These are phyloP conservation scores for Bellardia bayeri DNA, from an alignment of 2,888 invertebrate species.

Conservation along the genomic window DNA sequence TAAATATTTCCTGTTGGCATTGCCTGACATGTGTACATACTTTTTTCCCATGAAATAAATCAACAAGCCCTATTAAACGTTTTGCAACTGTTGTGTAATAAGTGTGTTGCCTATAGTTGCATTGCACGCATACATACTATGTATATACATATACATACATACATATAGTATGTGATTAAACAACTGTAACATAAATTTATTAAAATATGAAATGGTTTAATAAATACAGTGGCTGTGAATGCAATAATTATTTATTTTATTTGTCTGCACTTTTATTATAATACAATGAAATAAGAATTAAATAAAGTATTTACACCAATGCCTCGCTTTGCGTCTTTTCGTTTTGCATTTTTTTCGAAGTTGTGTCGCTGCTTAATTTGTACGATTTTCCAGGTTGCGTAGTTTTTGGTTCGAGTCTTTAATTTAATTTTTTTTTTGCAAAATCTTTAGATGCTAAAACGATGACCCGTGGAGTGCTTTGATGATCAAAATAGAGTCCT, in stretches of 20 bases:
- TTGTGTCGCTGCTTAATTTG: too few relatives aligned
- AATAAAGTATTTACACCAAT: neutral
- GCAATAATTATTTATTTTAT: neutral
- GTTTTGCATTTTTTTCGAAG: too few relatives aligned
- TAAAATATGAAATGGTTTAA: slow-evolving; percentile 1
- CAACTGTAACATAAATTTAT: neutral
- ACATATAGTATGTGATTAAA: neutral
- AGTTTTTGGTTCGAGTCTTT: too few relatives aligned
- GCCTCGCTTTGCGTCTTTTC: too few relatives aligned
- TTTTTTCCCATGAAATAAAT: neutral
- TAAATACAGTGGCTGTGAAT: neutral
- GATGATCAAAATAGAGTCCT: too few relatives aligned
- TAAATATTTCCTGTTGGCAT: neutral
- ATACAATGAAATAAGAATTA: neutral
- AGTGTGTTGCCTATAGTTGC: slow-evolving; percentile 21
- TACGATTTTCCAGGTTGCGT: too few relatives aligned
- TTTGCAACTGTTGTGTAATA: slow-evolving; percentile 47
- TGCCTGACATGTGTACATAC: neutral
- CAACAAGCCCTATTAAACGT: neutral
- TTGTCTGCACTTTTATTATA: neutral
- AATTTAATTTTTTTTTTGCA: too few relatives aligned
- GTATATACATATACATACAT: too few relatives aligned
- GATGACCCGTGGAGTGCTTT: too few relatives aligned
- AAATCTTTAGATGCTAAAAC: too few relatives aligned
- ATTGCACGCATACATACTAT: too few relatives aligned